Conservation (phyloP, 2,113 vertebrate genomes). For the Chrysochloris asiatica region DNA sequence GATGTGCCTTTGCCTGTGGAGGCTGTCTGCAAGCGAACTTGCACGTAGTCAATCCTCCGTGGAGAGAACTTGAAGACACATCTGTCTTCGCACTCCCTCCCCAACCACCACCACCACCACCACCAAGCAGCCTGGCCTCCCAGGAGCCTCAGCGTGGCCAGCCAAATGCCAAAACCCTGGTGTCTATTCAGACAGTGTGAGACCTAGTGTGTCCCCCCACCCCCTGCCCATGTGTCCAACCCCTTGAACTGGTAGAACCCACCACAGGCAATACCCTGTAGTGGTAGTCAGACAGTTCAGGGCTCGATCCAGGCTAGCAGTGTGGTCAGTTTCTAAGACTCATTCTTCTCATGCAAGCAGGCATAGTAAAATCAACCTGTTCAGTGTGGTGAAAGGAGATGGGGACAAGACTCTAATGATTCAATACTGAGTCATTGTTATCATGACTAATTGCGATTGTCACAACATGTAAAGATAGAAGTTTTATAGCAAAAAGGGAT, state of each 20-base stretch:
- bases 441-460: too few relatives aligned
- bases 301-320: neutral
- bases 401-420: too few relatives aligned
- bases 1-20: slow-evolving; percentile 32
- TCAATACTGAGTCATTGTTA: too few relatives aligned
- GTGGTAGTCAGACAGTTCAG: neutral
- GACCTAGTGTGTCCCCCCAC: neutral
- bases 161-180: neutral
- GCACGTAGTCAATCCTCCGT: neutral
- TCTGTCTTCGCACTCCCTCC: accelerated
- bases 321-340: neutral
- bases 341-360: too few relatives aligned
- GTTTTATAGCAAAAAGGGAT: too few relatives aligned
- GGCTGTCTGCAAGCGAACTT: neutral
- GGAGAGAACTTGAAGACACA: neutral
- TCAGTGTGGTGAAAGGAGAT: accelerated
- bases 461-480: too few relatives aligned
- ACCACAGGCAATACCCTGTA: neutral
- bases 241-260: neutral
- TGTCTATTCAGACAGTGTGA: neutral
- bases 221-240: neutral
- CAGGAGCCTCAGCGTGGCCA: accelerated
- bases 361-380: neutral
- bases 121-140: neutral
- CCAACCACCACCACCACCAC: accelerated